Evolutionary conservation across 2,797 vertebrate genomes (phyloP).

Genomic region (Poeciliopsis presidionis): DNA sequence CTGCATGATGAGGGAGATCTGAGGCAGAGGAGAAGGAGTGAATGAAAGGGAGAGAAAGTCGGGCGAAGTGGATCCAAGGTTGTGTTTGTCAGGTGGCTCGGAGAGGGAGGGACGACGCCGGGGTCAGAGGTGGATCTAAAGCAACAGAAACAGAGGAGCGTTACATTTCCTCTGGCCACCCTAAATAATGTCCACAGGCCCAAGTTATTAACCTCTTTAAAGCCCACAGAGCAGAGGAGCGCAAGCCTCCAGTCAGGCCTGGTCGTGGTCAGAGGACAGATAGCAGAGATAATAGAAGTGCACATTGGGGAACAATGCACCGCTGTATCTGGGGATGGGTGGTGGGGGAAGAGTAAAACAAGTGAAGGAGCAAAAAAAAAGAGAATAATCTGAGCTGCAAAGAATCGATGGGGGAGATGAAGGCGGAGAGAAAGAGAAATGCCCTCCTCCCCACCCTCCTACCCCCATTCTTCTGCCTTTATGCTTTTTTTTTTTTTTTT

Average conservation of each 20-base stretch:
- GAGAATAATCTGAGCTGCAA: conserved; percentile 81
- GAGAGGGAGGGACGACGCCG: conserved; percentile 55
- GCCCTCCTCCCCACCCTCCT: conserved; percentile 31
- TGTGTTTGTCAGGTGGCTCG: conserved; percentile 65
- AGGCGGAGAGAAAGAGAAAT: conserved; percentile 57
- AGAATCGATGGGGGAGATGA: conserved; percentile 84
- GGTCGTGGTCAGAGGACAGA: conserved; percentile 77
- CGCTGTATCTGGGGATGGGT: conserved; percentile 66
- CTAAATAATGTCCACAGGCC: conserved; percentile 85
- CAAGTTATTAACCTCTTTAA: conserved; percentile 87
- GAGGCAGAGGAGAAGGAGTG: conserved; percentile 47
- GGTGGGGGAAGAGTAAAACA: conserved; percentile 45
- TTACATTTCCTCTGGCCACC: conserved; percentile 78
- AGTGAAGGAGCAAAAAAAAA: conserved; percentile 74
- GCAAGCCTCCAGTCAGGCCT: conserved; percentile 69
- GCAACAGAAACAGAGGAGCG: conserved; percentile 79
- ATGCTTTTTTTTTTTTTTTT: conserved; percentile 64
- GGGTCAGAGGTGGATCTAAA: conserved; percentile 76
- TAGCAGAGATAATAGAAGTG: conserved; percentile 81
- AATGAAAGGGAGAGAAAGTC: conserved; percentile 43
- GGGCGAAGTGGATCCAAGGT: conserved; percentile 49
- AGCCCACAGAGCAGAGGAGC: conserved; percentile 73
- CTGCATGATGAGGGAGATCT: conserved; percentile 73
- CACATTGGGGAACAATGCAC: conserved; percentile 75
- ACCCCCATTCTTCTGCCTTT: no score